These are phyloP conservation scores for Distichodus sexfasciatus DNA, from an alignment of 2,797 vertebrate species.

Conservation along the genomic window DNA sequence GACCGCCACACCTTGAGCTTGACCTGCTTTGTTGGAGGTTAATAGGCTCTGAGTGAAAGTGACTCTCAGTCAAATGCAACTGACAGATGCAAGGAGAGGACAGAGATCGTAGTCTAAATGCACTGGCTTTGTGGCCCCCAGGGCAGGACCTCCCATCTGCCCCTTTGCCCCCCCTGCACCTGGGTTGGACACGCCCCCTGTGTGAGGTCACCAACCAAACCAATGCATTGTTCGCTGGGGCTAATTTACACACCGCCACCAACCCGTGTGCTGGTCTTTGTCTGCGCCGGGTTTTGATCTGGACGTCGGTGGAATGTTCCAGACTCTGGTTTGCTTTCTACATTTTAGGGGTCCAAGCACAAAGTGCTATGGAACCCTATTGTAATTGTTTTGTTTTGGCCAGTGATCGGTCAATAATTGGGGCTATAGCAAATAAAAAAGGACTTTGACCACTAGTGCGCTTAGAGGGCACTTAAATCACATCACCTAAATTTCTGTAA, in stretches of 20 bases:
- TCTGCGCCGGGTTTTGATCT: no score
- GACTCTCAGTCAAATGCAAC: constrained; percentile 39
- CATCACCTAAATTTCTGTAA: no score
- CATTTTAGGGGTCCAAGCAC: no score
- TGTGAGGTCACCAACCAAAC: constrained; percentile 26
- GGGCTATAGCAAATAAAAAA: no score
- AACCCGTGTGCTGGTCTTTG: no score
- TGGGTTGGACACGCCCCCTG: constrained; percentile 16
- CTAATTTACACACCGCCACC: background rate
- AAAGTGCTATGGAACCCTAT: no score
- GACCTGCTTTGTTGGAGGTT: constrained; percentile 41
- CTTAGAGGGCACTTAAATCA: no score
- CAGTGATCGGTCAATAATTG: no score
- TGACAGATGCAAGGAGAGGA: constrained; percentile 41
- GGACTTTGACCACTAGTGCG: no score
- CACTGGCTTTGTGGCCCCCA: constrained; percentile 22
- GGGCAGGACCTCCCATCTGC: constrained; percentile 38
- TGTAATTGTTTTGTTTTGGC: no score
- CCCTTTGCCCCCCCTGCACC: constrained; percentile 20
- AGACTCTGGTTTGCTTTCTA: background rate
- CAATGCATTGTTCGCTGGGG: background rate
- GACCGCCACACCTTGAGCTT: constrained; percentile 32
- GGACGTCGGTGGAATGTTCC: no score
- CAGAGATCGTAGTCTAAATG: constrained; percentile 35
- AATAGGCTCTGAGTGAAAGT: constrained; percentile 39